Evolutionary conservation across 2,888 invertebrate genomes (phyloP).

Genomic region (Cosmia pyralina): DNA sequence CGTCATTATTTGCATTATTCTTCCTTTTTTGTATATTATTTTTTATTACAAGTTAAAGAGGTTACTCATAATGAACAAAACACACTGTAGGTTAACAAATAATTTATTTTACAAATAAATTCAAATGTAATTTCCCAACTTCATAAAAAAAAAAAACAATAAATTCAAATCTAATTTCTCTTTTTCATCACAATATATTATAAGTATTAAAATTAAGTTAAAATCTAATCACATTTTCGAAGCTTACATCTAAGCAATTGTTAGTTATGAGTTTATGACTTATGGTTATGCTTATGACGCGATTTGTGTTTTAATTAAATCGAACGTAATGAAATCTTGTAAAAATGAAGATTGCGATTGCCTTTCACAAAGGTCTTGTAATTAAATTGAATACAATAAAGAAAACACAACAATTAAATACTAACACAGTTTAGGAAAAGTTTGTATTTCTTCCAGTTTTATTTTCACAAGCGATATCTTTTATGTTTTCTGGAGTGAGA

Average conservation of each 20-base stretch:
- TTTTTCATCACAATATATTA: no score
- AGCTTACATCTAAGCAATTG: constrained; percentile 21
- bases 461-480: no score
- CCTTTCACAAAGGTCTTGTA: not conserved
- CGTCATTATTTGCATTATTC: not conserved
- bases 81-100: constrained; percentile 17
- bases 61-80: constrained; percentile 5
- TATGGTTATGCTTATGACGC: no score
- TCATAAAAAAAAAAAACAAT: no score
- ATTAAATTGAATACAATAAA: constrained; percentile 19
- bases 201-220: constrained; percentile 9
- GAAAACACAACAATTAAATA: constrained; percentile 17
- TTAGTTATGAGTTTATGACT: no score
- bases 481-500: constrained; percentile 19
- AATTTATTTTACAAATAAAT: constrained; percentile 34
- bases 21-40: not conserved
- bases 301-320: constrained; percentile 27
- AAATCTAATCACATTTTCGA: constrained; percentile 21
- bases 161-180: constrained; percentile 47
- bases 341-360: not conserved
- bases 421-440: constrained; percentile 9
- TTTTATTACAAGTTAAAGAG: not conserved
- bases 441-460: constrained; percentile 16
- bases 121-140: constrained; percentile 48
- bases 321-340: constrained; percentile 27